Base-by-base conservation (phyloP, 2,888 invertebrate genomes). In the Nycteola revayana region DNA sequence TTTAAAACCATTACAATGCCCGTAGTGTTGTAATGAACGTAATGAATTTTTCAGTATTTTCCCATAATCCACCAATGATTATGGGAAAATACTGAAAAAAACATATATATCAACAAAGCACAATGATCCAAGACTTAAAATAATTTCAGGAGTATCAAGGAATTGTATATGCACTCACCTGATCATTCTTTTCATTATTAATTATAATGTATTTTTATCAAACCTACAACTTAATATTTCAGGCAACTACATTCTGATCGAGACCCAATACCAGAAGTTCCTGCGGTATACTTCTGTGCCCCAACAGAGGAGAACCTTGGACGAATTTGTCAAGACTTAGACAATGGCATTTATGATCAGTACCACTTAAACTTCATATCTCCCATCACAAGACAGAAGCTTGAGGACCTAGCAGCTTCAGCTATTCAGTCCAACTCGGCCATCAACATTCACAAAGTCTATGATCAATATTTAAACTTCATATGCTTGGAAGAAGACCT, bases 381-480 rank as follows among this genome's bases (percentile, higher is more conserved):
- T 0, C 98, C 99, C 0, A 96, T 99, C 46, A 94, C 97, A 2
- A 90, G 98, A 38, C 96, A 96, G 64, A 95, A 95, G 77, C 91
- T 99, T 44, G 99, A 99, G 88, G 97, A 98, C 74, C 88, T 99
- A 32, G 99, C 99, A 1, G 92, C 95, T 0, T 94, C 97, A 1
- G 96, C 98, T 0, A 91, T 99, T 26, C 95, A 96, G 61, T 93
- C 96, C 0, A 96, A 96, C 62, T 94, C 95, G 54, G 96, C 97
- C n/a, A 92, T 95, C 24, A 95, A 94, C 70, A 95, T 99, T 40
- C 96, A 97, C 49, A 98, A 98, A 88, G 95, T 99, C 7, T 98
- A 94, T 85, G 99, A 99, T 80, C 99, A 99, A 82, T 99, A 99
- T 90, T 91, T 99, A 33, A 99, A 99, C 86, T 99, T 99, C 66